Base-by-base conservation (phyloP, 2,113 vertebrate genomes). In the Thryonomys swinderianus region DNA sequence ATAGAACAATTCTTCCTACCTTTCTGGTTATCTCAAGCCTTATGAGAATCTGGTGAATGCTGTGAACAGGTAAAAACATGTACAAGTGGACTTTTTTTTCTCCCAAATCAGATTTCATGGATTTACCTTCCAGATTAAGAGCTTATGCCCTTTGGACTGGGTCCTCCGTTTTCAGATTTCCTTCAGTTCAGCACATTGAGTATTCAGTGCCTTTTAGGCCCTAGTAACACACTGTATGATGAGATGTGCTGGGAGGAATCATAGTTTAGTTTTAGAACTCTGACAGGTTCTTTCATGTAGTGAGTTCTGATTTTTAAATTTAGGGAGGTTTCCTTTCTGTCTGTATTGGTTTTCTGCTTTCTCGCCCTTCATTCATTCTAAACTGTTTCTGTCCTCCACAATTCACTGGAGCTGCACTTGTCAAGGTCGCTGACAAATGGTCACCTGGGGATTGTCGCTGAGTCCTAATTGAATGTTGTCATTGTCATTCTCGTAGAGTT, bases 301-400 rank as follows among this genome's bases (percentile, higher is more conserved):
- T 88, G n/a, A 95, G 64, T 87, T 91, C 37, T 21, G 7, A 37
- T 89, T 91, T 92, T 74, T 16, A 83, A 53, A 66, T 71, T 93
- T 83, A 9, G 30, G 80, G 40, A 71, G 13, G 30, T 59, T 74
- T 94, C 30, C n/a, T n/a, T 82, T 64, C 21, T 62, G 11, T 88
- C 40, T 79, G 0, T 64, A 18, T 79, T 73, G 32, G 6, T 80
- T 64, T 42, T 90, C 51, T 93, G 23, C 42, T 67, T 88, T 83
- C 27, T 94, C 25, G 66, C 18, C 42, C 51, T 40, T 84, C 16
- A 73, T 82, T 88, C 48, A 69, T 82, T 85, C 78, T 48, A 40
- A 82, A 85, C 34, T 95, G 53, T 84, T 86, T 93, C 67, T 61
- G 1, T 53, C 37, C 57, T 20, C 27, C 23, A 16, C 8, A 27